A percentile compares a stretch with the other conserved stretches of the same genome.
Evolutionary conservation across 2,113 vertebrate genomes (phyloP).

Genomic region (Chascanopsetta lugubris): DNA sequence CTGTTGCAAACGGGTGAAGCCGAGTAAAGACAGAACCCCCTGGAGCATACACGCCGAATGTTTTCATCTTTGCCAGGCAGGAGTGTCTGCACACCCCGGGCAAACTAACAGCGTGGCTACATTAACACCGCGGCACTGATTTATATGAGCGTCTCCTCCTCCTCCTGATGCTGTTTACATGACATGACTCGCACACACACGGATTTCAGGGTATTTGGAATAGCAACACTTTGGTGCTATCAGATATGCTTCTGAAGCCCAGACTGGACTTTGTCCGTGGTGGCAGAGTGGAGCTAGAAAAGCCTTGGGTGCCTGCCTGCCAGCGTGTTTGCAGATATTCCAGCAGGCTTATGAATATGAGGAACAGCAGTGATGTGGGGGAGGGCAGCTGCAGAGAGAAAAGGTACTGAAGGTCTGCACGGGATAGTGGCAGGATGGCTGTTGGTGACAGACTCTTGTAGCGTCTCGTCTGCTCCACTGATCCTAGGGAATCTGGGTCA

Average conservation of each 20-base stretch:
- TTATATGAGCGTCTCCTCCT: constrained; percentile 35
- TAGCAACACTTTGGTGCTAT: constrained; percentile 13
- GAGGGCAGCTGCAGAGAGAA: constrained; percentile 34
- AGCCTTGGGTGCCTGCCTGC: constrained; percentile 10
- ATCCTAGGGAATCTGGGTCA: constrained; percentile 83
- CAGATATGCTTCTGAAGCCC: constrained; percentile 7
- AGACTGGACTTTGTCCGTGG: constrained; percentile 12
- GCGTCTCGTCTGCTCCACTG: constrained; percentile 77
- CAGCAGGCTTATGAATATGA: constrained; percentile 26
- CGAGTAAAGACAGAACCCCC: constrained; percentile 20
- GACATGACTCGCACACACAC: constrained; percentile 15
- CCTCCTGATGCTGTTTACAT: constrained; percentile 29
- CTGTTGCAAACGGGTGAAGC: constrained; percentile 29
- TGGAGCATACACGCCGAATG: constrained; percentile 18
- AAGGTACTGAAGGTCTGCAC: constrained; percentile 50
- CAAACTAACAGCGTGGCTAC: constrained; percentile 28
- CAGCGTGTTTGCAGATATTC: constrained; percentile 39
- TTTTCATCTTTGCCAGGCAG: constrained; percentile 36
- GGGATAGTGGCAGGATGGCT: constrained; percentile 63
- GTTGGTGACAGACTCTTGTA: constrained; percentile 73
- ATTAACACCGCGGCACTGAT: constrained; percentile 31
- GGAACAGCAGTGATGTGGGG: constrained; percentile 7
- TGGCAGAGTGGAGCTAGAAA: neutral
- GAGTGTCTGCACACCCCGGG: constrained; percentile 22
- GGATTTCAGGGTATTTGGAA: constrained; percentile 18